phyloP scores from a whole-genome alignment of 2,113 vertebrate genomes.

The Microcebus griseorufus region DNA sequence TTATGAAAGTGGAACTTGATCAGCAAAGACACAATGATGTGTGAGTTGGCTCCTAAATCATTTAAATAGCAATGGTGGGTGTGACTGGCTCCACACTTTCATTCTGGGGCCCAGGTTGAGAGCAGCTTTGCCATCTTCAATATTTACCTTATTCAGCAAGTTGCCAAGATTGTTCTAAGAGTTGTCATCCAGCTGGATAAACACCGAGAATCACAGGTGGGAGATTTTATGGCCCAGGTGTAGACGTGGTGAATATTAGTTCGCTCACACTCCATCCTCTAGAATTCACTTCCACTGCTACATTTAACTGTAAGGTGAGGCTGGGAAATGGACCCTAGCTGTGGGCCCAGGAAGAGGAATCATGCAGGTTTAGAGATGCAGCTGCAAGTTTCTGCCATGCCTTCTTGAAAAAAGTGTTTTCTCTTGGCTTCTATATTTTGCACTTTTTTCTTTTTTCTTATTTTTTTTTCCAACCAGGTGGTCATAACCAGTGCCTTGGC shows the following conservation, averaged over 20 bases:
- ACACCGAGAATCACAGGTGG: background rate
- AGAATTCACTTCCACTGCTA: background rate
- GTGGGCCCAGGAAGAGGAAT: background rate
- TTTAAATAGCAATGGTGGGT: background rate
- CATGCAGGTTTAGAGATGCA: background rate
- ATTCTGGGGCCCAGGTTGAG: background rate
- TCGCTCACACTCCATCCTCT: background rate
- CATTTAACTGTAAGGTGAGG: background rate
- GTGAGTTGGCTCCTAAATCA: background rate
- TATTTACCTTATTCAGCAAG: background rate
- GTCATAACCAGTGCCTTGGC: background rate
- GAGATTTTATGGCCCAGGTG: too few species aligned
- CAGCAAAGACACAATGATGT: background rate
- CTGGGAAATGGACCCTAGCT: background rate
- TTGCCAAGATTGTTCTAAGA: background rate
- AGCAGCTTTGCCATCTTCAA: background rate
- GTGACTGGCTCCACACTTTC: background rate
- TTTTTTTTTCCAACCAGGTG: background rate
- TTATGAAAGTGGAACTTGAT: background rate
- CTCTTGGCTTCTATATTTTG: background rate
- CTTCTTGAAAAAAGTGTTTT: background rate
- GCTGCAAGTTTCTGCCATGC: background rate
- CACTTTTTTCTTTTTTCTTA: background rate
- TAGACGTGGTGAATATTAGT: background rate
- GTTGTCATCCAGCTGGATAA: background rate